These are phyloP conservation scores for Macrophya alboannulata DNA, from an alignment of 2,888 invertebrate species.

Conservation along the genomic window DNA sequence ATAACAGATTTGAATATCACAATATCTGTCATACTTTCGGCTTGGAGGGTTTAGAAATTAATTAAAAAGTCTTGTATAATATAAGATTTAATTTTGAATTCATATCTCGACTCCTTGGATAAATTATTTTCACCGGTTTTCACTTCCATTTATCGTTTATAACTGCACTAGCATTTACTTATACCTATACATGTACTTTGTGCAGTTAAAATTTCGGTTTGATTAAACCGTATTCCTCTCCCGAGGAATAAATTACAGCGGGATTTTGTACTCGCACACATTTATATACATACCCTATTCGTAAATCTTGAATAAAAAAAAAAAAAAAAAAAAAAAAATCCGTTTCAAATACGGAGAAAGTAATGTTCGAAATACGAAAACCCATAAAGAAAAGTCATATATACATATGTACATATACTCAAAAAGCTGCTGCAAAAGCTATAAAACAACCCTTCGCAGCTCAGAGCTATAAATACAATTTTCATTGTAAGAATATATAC, in stretches of 20 bases:
- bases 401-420: slow-evolving; percentile 14
- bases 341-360: slow-evolving; percentile 38
- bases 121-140: background rate
- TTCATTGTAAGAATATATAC: slow-evolving; percentile 43
- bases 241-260: background rate
- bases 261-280: background rate
- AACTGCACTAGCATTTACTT: no score
- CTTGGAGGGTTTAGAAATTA: background rate
- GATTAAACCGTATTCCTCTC: slow-evolving; percentile 3
- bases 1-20: slow-evolving; percentile 19
- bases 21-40: background rate
- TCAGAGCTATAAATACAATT: slow-evolving; percentile 38
- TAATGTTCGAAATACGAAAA: slow-evolving; percentile 23
- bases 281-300: background rate
- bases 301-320: background rate
- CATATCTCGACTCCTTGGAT: background rate
- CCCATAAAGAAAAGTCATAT: slow-evolving; percentile 39
- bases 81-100: slow-evolving; percentile 8
- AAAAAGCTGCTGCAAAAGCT: slow-evolving; percentile 35
- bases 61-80: slow-evolving; percentile 15
- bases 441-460: slow-evolving; percentile 38
- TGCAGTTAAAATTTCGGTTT: background rate
- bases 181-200: background rate
- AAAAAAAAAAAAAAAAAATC: background rate
- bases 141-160: background rate